Evolutionary conservation across 2,888 invertebrate species (phyloP).

Genomic region (Pheosia gnoma): DNA sequence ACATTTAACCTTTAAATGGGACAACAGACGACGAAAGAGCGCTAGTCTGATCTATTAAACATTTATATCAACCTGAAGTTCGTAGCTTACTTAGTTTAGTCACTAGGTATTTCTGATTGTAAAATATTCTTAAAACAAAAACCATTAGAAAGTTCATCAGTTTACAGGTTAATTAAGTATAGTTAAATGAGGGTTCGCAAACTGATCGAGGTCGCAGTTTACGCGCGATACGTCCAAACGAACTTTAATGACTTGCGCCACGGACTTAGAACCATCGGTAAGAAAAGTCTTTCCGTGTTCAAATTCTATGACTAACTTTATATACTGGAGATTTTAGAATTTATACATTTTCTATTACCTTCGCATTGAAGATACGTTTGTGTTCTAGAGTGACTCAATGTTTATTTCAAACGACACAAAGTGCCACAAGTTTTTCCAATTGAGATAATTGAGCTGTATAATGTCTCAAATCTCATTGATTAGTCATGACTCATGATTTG

Average conservation of each 20-base stretch:
- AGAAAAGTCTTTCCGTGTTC: not conserved
- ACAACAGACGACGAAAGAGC: not conserved
- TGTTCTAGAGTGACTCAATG: too few relatives aligned
- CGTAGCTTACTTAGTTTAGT: not conserved
- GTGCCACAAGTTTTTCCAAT: too few relatives aligned
- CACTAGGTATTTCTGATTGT: slow-evolving; percentile 16
- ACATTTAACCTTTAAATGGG: not conserved
- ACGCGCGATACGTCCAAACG: slow-evolving; percentile 50
- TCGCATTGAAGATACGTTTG: too few relatives aligned
- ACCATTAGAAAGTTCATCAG: slow-evolving; percentile 44
- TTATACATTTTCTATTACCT: not conserved
- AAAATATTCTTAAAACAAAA: slow-evolving; percentile 41
- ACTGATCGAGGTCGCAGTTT: slow-evolving; percentile 61
- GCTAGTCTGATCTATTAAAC: not conserved
- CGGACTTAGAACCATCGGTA: slow-evolving; percentile 14
- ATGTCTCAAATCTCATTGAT: too few relatives aligned
- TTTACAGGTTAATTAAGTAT: slow-evolving; percentile 55
- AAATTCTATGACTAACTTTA: not conserved
- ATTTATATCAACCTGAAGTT: not conserved
- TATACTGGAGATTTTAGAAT: not conserved
- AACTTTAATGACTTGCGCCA: slow-evolving; percentile 57
- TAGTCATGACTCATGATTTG: too few relatives aligned
- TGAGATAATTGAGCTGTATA: too few relatives aligned
- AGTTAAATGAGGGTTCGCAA: slow-evolving; percentile 53
- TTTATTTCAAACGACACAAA: too few relatives aligned